Percentiles rank a stretch among this genome's conserved stretches.
Conservation (phyloP, 2,888 invertebrate genomes). For the Drosophila cyrtoloma region DNA sequence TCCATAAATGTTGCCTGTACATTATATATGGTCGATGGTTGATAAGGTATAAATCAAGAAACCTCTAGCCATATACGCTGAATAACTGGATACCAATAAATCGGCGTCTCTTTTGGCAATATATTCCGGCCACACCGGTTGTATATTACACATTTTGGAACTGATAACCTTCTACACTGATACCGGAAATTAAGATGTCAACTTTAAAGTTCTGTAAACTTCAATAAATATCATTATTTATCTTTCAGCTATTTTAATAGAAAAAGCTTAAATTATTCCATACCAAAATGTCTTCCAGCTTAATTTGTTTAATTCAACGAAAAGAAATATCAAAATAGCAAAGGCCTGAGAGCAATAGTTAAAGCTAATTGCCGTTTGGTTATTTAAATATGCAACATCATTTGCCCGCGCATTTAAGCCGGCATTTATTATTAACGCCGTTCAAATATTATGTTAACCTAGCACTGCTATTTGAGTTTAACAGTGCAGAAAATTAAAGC, state of each 20-base stretch:
- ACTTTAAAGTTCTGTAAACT: not conserved
- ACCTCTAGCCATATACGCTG: not conserved
- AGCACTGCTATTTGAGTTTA: conserved; percentile 3
- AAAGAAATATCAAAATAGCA: not conserved
- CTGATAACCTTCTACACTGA: not conserved
- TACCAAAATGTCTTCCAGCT: not conserved
- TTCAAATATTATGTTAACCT: conserved; percentile 11
- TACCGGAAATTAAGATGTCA: not conserved
- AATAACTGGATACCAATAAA: not conserved
- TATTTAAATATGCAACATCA: not conserved
- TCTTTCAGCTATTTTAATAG: not conserved
- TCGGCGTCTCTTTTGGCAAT: not conserved
- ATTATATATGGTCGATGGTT: not conserved
- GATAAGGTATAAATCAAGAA: not conserved
- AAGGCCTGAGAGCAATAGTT: not conserved
- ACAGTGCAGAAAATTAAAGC: not conserved
- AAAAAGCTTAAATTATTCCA: not conserved
- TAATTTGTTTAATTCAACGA: not conserved
- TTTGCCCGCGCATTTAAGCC: conserved; percentile 18
- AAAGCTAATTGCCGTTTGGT: not conserved
- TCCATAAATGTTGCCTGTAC: conserved; percentile 9
- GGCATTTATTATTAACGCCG: conserved; percentile 11
- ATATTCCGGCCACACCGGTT: not conserved
- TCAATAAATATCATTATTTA: not conserved
- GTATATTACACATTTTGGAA: not conserved